Evolutionary conservation across 2,113 vertebrate species (phyloP), one percentile per base, ranked within the genome.

Genomic region (Jacana jacana): DNA sequence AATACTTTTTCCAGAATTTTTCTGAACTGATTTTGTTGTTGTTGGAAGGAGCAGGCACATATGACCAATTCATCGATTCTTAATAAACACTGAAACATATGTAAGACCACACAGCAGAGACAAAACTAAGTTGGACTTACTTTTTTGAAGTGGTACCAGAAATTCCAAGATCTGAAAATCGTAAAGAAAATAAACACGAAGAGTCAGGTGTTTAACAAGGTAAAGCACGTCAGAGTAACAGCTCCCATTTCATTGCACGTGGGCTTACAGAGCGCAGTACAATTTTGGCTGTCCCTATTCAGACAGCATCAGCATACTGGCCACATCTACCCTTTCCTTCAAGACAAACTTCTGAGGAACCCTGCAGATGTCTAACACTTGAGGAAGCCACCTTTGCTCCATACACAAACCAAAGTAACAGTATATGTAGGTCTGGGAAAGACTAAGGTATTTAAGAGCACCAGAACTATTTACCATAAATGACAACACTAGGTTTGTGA

Each of bases 131-230:
- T 46, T 86, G 68, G 42, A 98, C 99, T 99, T 99, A 99, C 99
- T 99, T 99, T 98, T 99, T 99, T 80, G 98, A 98, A 98, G 98
- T 91, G 77, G 98, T 97, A 93, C 99, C 97, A 98, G 98, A 98
- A 97, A 98, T 98, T 86, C 99, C 99, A 97, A 99, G 98, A 96
- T 99, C 99, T 99, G 98, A 83, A 98, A 96, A 89, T 86, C n/a
- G 2, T 27, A 86, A 92, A 11, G 6, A 39, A 90, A 76, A 86
- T n/a, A n/a, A n/a, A n/a, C n/a, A 52, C 25, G 33, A 48, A 24
- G 8, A 72, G 96, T 72, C 78, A 72, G 1, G 3, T 1, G 2
- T 83, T 90, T n/a, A 48, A 28, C 91, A 94, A 66, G 57, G 11
- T 44, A n/a, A 84, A 93, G n/a, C 7, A 16, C 3, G 7, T 31